These are phyloP conservation scores for Ennomos erosarius DNA, from an alignment of 2,888 invertebrate species.

Conservation along the genomic window DNA sequence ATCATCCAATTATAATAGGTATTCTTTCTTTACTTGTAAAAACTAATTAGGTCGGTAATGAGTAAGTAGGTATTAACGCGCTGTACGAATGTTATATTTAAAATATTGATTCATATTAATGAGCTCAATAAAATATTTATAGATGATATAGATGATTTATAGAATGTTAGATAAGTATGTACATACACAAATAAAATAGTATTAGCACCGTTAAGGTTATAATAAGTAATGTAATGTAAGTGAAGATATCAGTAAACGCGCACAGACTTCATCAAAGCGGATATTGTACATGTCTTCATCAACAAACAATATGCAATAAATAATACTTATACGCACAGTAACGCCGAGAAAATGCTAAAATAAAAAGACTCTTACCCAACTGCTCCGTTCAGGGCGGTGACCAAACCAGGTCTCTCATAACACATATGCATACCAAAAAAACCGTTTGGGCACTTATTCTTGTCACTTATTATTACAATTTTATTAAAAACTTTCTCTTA, in stretches of 20 bases:
- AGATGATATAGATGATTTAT: too few species aligned
- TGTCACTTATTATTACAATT: slow-evolving; percentile 49
- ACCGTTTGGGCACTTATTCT: slow-evolving; percentile 59
- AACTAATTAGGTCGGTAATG: not conserved
- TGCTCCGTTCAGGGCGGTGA: slow-evolving; percentile 78
- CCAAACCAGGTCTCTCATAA: slow-evolving; percentile 79
- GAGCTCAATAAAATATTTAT: too few species aligned
- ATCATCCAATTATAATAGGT: not conserved
- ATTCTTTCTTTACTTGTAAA: not conserved
- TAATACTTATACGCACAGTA: slow-evolving; percentile 18
- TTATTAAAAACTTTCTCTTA: slow-evolving; percentile 22
- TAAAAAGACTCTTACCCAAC: slow-evolving; percentile 67
- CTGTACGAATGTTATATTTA: too few species aligned
- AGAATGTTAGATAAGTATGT: not conserved
- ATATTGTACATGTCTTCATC: slow-evolving; percentile 21
- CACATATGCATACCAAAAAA: slow-evolving; percentile 82
- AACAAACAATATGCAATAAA: slow-evolving; percentile 33
- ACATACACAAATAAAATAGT: not conserved
- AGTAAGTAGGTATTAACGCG: not conserved
- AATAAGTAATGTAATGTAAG: slow-evolving; percentile 14
- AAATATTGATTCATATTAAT: too few species aligned
- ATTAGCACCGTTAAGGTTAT: slow-evolving; percentile 9
- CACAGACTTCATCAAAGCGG: slow-evolving; percentile 9
- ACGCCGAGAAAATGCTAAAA: slow-evolving; percentile 14
- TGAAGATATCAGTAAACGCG: slow-evolving; percentile 15